A percentile compares a stretch with the other conserved stretches of the same genome.
Evolutionary conservation across 2,113 vertebrate species (phyloP).

Genomic region (Rutilus rutilus): DNA sequence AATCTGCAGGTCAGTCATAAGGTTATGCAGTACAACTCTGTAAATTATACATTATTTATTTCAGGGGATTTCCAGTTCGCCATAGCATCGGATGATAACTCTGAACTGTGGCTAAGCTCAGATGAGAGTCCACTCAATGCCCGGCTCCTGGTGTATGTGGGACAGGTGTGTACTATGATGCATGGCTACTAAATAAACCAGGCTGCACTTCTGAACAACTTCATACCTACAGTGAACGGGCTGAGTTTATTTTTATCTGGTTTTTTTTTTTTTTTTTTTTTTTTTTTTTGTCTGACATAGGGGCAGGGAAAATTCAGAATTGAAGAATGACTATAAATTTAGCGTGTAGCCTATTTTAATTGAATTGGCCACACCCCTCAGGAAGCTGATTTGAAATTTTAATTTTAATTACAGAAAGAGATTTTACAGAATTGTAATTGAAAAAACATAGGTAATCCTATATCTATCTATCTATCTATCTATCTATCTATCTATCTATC

Average conservation of each 20-base stretch:
- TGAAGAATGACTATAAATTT: no score
- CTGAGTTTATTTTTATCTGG: no score
- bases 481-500: background rate
- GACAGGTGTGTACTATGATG: conserved; percentile 78
- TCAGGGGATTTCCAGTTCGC: conserved; percentile 97
- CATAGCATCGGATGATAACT: conserved; percentile 96
- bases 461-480: background rate
- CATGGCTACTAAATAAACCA: background rate
- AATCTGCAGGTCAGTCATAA: conserved; percentile 4
- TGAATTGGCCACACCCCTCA: no score
- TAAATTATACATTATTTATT: conserved; percentile 6
- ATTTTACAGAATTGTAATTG: no score
- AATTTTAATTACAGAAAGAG: no score
- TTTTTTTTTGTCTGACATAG: no score
- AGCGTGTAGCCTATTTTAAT: no score
- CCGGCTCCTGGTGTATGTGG: conserved; percentile 88
- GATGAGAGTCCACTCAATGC: conserved; percentile 88
- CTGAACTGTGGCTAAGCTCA: conserved; percentile 94
- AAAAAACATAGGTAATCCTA: no score
- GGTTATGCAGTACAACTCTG: background rate
- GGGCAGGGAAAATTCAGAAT: no score
- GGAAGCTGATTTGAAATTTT: no score
- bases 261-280: no score
- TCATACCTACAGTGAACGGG: no score
- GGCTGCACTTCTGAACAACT: background rate